Evolutionary conservation across 2,888 invertebrate genomes (phyloP).

Genomic region (Netelia inedita): DNA sequence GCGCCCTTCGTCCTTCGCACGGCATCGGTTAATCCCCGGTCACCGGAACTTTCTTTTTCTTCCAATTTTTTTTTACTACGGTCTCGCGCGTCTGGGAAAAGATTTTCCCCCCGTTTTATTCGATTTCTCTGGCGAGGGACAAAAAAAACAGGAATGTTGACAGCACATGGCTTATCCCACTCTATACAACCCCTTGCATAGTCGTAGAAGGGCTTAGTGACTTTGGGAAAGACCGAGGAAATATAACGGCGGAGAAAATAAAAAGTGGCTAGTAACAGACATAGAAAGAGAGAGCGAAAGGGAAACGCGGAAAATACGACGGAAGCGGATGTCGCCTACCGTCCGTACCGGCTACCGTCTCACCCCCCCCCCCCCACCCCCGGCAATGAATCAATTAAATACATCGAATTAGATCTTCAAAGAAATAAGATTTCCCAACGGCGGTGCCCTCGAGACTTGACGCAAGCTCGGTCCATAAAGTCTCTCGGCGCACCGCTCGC

Average conservation of each 20-base stretch:
- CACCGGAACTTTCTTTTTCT: background rate
- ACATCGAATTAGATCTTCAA: conserved; percentile 79
- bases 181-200: conserved; percentile 1
- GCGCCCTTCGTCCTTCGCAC: background rate
- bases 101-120: conserved; percentile 24
- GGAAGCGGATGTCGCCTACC: conserved; percentile 40
- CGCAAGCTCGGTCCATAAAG: conserved; percentile 34
- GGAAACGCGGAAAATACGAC: conserved; percentile 38
- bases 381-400: conserved; percentile 77
- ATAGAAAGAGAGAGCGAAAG: conserved; percentile 5
- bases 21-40: conserved; percentile 10
- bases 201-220: conserved; percentile 18
- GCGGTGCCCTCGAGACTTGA: conserved; percentile 60
- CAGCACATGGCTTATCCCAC: conserved; percentile 3
- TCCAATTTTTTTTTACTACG: conserved; percentile 16
- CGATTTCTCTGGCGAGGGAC: conserved; percentile 72
- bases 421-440: conserved; percentile 82
- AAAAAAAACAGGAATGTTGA: conserved; percentile 8
- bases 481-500: conserved; percentile 9
- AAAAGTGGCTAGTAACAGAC: conserved; percentile 17
- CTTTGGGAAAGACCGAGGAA: background rate
- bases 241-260: conserved; percentile 4
- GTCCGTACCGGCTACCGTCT: conserved; percentile 62
- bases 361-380: conserved; percentile 38
- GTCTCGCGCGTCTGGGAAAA: conserved; percentile 23